A percentile compares a stretch with the other conserved stretches of the same genome.
These are phyloP conservation scores for Dreissena rostriformis DNA, from an alignment of 1,140 invertebrate genomes.

Conservation along the genomic window DNA sequence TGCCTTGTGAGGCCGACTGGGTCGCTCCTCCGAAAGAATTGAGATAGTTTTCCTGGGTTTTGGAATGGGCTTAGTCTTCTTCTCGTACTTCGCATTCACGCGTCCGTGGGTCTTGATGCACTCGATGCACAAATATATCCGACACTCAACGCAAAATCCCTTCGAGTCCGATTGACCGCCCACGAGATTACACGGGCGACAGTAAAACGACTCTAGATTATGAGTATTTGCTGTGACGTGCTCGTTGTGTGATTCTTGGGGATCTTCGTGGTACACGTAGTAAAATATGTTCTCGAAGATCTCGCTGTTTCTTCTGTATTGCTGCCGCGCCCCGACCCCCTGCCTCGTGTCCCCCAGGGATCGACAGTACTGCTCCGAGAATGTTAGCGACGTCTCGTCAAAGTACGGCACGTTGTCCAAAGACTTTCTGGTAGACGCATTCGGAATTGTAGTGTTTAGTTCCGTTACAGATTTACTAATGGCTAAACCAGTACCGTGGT, in stretches of 20 bases:
- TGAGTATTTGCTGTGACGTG: not conserved
- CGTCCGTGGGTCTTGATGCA: not conserved
- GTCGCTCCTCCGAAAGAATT: no score
- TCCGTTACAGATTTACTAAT: no score
- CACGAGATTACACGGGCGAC: not conserved
- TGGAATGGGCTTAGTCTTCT: not conserved
- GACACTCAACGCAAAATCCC: not conserved
- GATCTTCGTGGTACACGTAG: not conserved
- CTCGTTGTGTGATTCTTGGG: not conserved
- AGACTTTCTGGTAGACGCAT: no score
- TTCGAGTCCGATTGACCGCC: not conserved
- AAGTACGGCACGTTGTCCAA: no score
- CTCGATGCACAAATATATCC: not conserved
- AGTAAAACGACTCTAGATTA: not conserved
- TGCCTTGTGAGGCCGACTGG: no score
- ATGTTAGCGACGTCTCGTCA: no score
- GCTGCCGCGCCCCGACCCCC: not conserved
- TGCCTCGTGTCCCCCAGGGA: not conserved
- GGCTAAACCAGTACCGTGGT: no score
- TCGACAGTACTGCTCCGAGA: no score
- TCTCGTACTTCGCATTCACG: not conserved
- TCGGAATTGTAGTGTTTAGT: no score
- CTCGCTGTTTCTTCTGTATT: not conserved
- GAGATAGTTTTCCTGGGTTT: not conserved
- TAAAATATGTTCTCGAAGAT: slow-evolving; percentile 2